Conservation (phyloP, 2,113 vertebrate genomes). For the Stomatorhinus ivindoensis region DNA sequence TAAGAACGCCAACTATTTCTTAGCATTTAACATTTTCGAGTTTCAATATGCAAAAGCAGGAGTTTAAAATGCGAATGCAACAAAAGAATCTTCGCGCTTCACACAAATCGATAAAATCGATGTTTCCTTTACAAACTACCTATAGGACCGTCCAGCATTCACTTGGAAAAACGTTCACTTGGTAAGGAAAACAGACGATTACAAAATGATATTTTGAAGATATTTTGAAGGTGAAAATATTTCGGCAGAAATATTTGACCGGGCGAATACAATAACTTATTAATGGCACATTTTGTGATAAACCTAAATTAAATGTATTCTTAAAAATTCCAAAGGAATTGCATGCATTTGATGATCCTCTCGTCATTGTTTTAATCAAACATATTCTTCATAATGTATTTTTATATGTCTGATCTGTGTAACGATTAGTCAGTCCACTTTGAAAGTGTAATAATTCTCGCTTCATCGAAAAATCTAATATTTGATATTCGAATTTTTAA, state of each 20-base stretch:
- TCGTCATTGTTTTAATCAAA: background rate
- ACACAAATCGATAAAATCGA: constrained; percentile 50
- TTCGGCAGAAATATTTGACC: background rate
- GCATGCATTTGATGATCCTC: background rate
- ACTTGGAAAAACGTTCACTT: background rate
- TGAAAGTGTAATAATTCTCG: background rate
- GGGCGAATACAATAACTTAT: background rate
- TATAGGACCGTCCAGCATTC: background rate
- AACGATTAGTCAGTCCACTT: background rate
- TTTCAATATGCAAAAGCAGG: background rate
- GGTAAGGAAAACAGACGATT: background rate
- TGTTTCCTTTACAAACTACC: constrained; percentile 37
- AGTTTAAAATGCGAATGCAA: background rate
- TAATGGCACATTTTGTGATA: background rate
- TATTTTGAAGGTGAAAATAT: background rate
- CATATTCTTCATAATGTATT: background rate
- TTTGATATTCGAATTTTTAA: background rate
- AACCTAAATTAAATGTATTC: background rate
- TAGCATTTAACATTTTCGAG: background rate
- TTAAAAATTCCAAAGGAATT: background rate
- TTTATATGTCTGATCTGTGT: background rate
- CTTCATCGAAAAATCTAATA: background rate
- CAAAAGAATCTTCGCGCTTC: background rate
- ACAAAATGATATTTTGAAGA: background rate
- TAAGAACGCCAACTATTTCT: background rate